These are phyloP conservation scores for Haliaeetus leucogaster DNA, from an alignment of 2,113 vertebrate genomes.

Conservation along the genomic window DNA sequence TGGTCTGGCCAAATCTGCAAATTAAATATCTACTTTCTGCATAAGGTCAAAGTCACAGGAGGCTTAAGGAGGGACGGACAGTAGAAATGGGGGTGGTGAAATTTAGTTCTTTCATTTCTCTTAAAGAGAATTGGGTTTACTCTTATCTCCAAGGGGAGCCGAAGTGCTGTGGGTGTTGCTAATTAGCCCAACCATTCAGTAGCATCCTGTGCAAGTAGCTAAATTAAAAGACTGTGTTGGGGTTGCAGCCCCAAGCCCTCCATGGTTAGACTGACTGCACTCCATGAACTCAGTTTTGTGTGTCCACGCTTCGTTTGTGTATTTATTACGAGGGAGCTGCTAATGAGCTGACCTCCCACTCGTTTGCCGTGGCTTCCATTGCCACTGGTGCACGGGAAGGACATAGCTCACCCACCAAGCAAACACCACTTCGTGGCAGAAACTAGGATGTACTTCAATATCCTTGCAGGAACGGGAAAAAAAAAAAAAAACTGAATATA, in stretches of 20 bases:
- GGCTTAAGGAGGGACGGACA: neutral
- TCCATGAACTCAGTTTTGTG: neutral
- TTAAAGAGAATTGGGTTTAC: neutral
- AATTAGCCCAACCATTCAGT: neutral
- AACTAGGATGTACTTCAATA: neutral
- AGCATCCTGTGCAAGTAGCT: neutral
- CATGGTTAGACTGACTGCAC: fast-evolving
- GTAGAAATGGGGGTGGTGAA: neutral
- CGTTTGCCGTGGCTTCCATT: fast-evolving
- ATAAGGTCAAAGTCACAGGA: neutral
- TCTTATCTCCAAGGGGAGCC: neutral
- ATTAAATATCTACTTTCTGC: neutral
- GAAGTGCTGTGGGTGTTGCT: fast-evolving
- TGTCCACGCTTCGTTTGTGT: fast-evolving
- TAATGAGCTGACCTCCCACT: neutral
- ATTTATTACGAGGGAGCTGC: neutral
- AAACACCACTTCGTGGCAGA: neutral
- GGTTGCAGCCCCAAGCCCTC: neutral
- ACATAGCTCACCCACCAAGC: neutral
- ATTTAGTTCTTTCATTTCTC: neutral
- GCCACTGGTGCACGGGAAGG: neutral
- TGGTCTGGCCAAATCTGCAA: neutral
- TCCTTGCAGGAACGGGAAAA: neutral
- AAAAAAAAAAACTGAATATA: neutral
- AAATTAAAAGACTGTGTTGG: neutral